Percentiles rank a stretch among this genome's conserved stretches.
phyloP scores from a whole-genome alignment of 2,888 invertebrate species.

The Pasiphila rectangulata region DNA sequence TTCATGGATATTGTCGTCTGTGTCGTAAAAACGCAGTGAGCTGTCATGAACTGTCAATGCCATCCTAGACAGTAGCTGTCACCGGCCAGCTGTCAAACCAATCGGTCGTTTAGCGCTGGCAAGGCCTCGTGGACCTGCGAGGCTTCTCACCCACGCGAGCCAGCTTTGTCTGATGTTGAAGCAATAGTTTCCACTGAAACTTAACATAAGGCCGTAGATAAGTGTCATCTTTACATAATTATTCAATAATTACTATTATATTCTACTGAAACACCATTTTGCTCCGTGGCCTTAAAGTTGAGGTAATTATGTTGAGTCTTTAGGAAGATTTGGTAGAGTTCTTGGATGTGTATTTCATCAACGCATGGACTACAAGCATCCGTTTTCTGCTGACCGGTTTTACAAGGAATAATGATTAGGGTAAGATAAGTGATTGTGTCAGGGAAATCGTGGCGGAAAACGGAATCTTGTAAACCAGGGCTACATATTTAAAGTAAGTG shows the following conservation, averaged over 20 bases:
- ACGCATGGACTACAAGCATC: slow-evolving; percentile 19
- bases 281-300: slow-evolving; percentile 80
- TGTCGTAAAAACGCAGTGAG: slow-evolving; percentile 9
- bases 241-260: slow-evolving; percentile 68
- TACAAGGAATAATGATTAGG: neutral
- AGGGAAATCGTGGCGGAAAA: slow-evolving; percentile 8
- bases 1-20: neutral
- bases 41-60: slow-evolving; percentile 1
- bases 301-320: slow-evolving; percentile 74
- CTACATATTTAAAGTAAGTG: slow-evolving; percentile 55
- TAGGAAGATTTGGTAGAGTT: slow-evolving; percentile 49
- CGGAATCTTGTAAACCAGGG: slow-evolving; percentile 19
- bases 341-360: slow-evolving; percentile 28
- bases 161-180: slow-evolving; percentile 28
- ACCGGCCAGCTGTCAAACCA: neutral
- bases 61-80: slow-evolving; percentile 6
- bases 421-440: neutral
- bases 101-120: neutral
- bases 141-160: slow-evolving; percentile 22
- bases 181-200: slow-evolving; percentile 42
- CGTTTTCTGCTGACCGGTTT: slow-evolving; percentile 15
- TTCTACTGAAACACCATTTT: slow-evolving; percentile 80
- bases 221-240: slow-evolving; percentile 61
- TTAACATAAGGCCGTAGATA: slow-evolving; percentile 68
- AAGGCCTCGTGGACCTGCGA: slow-evolving; percentile 10